A percentile compares a stretch with the other conserved stretches of the same genome.
phyloP scores from a whole-genome alignment of 1,140 invertebrate species.

The Panagrolaimus sp. region DNA sequence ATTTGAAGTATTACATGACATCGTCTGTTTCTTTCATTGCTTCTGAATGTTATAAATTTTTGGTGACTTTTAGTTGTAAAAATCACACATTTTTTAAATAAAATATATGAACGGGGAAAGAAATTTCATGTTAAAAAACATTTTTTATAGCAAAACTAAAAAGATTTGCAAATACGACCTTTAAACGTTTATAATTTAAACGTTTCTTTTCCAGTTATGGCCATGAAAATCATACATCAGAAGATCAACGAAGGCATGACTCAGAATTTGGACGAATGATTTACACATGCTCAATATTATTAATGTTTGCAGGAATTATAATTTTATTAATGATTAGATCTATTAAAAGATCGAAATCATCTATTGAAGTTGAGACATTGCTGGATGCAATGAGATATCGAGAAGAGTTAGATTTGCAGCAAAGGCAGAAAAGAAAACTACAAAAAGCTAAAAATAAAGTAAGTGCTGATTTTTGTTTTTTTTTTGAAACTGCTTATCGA shows the following conservation, averaged over 20 bases:
- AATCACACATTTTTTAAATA: too few species aligned
- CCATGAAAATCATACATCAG: not conserved
- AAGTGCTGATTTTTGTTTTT: not conserved
- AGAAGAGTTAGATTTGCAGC: slow-evolving; percentile 35
- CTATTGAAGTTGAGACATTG: slow-evolving; percentile 32
- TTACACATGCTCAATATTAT: slow-evolving; percentile 37
- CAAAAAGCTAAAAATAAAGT: slow-evolving; percentile 43
- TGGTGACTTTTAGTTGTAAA: too few species aligned
- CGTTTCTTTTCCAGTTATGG: too few species aligned
- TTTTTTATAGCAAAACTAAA: too few species aligned
- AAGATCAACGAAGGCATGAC: not conserved
- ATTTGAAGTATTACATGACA: too few species aligned
- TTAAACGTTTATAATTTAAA: too few species aligned
- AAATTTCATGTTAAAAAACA: too few species aligned
- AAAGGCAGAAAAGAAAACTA: slow-evolving; percentile 35
- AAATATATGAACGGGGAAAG: too few species aligned
- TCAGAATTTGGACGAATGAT: slow-evolving; percentile 33
- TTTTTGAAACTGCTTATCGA: too few species aligned
- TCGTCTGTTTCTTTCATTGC: too few species aligned
- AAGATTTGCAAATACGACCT: too few species aligned
- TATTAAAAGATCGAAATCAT: slow-evolving; percentile 28
- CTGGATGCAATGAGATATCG: slow-evolving; percentile 40
- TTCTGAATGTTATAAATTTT: too few species aligned
- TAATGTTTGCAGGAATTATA: slow-evolving; percentile 39
- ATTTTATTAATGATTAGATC: slow-evolving; percentile 39